A percentile compares a stretch with the other conserved stretches of the same genome.
Evolutionary conservation across 2,113 vertebrate genomes (phyloP).

Genomic region (Crotalus tigris): DNA sequence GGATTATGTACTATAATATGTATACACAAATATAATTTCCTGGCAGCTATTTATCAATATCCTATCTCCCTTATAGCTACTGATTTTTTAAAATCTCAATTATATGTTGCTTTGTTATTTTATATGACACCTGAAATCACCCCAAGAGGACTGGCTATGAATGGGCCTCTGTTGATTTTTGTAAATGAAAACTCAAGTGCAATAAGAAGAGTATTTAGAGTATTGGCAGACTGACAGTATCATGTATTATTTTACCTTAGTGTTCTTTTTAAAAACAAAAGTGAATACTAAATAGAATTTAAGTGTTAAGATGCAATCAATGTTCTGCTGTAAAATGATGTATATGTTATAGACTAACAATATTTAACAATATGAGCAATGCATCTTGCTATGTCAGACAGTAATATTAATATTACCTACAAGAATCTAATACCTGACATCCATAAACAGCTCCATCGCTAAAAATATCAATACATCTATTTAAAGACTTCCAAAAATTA

Average conservation of each 20-base stretch:
- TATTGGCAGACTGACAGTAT: background rate
- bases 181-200: background rate
- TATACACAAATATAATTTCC: constrained; percentile 23
- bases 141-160: background rate
- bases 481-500: background rate
- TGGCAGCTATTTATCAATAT: constrained; percentile 1
- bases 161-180: background rate
- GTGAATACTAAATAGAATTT: background rate
- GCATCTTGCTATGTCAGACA: background rate
- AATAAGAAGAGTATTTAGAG: background rate
- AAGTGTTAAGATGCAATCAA: background rate
- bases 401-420: background rate
- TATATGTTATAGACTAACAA: background rate
- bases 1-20: constrained; percentile 7
- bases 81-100: background rate
- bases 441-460: background rate
- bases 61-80: background rate
- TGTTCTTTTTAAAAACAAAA: background rate
- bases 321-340: background rate
- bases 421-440: background rate
- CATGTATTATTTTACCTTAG: too few relatives aligned
- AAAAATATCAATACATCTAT: background rate
- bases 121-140: background rate
- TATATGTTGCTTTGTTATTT: background rate
- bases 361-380: background rate